Percentiles rank a stretch among this genome's conserved stretches.
Conservation (phyloP, 2,113 vertebrate species). For the Podiceps cristatus region DNA sequence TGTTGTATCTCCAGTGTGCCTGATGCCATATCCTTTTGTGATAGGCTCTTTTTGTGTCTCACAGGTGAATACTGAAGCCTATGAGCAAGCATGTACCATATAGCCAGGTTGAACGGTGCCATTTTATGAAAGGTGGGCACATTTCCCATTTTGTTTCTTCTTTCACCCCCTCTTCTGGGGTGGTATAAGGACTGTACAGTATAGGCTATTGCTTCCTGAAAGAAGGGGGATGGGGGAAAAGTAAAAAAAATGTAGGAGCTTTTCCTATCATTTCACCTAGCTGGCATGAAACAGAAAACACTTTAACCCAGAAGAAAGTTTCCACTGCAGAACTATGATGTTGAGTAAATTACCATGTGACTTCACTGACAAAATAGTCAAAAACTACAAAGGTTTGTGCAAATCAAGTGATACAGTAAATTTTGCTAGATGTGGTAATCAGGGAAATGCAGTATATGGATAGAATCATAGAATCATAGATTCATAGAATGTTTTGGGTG, state of each 20-base stretch:
- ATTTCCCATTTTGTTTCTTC: not conserved
- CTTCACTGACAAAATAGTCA: not conserved
- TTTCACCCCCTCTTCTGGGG: not conserved
- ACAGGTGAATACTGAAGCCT: not conserved
- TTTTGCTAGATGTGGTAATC: not conserved
- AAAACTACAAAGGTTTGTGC: not conserved
- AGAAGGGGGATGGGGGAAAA: accelerated
- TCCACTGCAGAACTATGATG: not conserved
- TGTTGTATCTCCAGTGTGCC: not conserved
- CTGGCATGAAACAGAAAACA: not conserved
- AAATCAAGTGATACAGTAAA: not conserved
- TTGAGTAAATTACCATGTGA: not conserved
- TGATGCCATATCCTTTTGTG: not conserved
- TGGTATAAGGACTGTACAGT: not conserved
- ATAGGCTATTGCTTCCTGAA: not conserved
- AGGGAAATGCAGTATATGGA: not conserved
- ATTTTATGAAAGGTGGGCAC: not conserved
- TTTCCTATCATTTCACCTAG: not conserved
- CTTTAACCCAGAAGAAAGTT: not conserved
- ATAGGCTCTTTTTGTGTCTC: not conserved
- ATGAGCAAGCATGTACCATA: not conserved
- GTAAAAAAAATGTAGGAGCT: not conserved
- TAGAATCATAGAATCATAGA: too few species aligned
- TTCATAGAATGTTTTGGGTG: too few species aligned
- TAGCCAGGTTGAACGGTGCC: not conserved